Evolutionary conservation across 2,113 vertebrate species (phyloP).

Genomic region (Falcunculus frontatus): DNA sequence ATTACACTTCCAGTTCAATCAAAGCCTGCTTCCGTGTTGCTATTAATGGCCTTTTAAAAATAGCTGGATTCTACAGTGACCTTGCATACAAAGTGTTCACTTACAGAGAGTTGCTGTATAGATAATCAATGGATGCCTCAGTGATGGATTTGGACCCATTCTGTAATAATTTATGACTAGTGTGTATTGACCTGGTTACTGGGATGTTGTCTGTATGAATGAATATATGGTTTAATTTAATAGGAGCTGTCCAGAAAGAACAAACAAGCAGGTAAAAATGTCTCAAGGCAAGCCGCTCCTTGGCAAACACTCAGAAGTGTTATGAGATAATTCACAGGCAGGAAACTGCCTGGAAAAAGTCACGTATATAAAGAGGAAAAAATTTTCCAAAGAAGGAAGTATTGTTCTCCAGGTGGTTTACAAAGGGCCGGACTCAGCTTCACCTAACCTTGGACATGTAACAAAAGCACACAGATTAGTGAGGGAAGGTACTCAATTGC

Average conservation of each 20-base stretch:
- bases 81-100: constrained; percentile 40
- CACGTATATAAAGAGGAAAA: not conserved
- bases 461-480: not conserved
- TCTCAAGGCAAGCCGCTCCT: not conserved
- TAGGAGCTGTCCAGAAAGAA: constrained; percentile 8
- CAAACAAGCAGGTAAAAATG: constrained; percentile 16
- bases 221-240: constrained; percentile 32
- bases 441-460: not conserved
- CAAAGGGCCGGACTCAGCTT: not conserved
- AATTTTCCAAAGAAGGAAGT: not conserved
- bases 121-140: constrained; percentile 44
- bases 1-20: constrained; percentile 65
- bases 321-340: not conserved
- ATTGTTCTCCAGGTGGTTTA: not conserved
- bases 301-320: not conserved
- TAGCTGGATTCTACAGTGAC: constrained; percentile 31
- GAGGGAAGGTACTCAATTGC: not conserved
- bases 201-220: constrained; percentile 19
- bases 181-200: constrained; percentile 22
- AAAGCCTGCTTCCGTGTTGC: constrained; percentile 32
- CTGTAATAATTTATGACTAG: constrained; percentile 47
- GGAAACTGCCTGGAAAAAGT: not conserved
- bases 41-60: constrained; percentile 41
- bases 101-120: not conserved
- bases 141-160: constrained; percentile 34